Percentiles rank a stretch among this genome's conserved stretches.
phyloP scores from a whole-genome alignment of 2,113 vertebrate species.

The Natator depressus region DNA sequence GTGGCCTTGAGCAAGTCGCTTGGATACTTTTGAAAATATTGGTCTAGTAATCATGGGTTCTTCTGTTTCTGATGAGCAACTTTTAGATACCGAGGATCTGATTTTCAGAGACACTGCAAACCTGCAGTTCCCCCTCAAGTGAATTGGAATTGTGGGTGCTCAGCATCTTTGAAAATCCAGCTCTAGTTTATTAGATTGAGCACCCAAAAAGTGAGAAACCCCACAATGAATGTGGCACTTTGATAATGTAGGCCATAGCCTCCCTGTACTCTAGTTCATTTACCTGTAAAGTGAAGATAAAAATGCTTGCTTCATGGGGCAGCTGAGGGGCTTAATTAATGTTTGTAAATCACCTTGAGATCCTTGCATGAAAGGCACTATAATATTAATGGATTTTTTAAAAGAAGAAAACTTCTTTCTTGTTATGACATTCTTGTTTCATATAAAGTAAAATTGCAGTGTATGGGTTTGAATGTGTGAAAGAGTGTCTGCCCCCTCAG shows the following conservation, averaged over 20 bases:
- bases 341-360: background rate
- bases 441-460: background rate
- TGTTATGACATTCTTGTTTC: background rate
- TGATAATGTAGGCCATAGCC: background rate
- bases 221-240: background rate
- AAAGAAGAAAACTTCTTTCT: background rate
- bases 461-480: background rate
- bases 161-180: background rate
- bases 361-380: background rate
- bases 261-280: background rate
- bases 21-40: background rate
- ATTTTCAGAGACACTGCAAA: background rate
- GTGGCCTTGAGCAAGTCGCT: background rate
- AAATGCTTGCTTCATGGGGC: background rate
- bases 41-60: background rate
- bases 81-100: background rate
- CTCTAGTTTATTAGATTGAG: background rate
- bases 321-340: background rate
- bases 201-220: background rate
- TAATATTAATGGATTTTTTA: background rate
- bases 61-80: background rate
- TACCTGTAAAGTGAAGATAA: background rate
- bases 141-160: background rate
- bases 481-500: background rate
- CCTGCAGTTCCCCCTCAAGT: background rate